A percentile compares a stretch with the other conserved stretches of the same genome.
Evolutionary conservation across 2,797 vertebrate genomes (phyloP).

Genomic region (Acridotheres tristis): DNA sequence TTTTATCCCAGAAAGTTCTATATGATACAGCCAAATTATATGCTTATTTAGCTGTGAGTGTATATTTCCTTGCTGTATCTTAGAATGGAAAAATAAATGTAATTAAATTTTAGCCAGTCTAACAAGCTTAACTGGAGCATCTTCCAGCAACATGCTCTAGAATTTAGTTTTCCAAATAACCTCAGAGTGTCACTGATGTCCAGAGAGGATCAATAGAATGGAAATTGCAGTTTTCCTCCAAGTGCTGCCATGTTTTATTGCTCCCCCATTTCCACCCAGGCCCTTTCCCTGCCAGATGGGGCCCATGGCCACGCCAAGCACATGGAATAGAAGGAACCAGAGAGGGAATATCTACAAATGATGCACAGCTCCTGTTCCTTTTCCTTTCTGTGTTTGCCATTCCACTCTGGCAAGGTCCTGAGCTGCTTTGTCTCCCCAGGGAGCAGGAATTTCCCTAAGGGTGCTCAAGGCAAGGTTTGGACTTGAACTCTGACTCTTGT

Average conservation of each 20-base stretch:
- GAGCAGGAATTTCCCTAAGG: not conserved
- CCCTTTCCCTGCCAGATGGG: constrained; percentile 8
- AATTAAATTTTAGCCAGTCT: constrained; percentile 59
- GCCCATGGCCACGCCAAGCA: constrained; percentile 48
- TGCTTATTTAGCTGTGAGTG: not conserved
- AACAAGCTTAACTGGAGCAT: constrained; percentile 66
- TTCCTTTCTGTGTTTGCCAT: not conserved
- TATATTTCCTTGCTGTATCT: not conserved
- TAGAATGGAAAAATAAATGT: not conserved
- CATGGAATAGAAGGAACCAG: not conserved
- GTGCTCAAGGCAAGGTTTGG: not conserved
- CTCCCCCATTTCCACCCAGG: constrained; percentile 17
- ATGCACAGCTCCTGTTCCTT: not conserved
- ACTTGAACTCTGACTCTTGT: not conserved
- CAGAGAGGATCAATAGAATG: constrained; percentile 74
- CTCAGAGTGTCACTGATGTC: constrained; percentile 68
- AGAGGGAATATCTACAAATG: not conserved
- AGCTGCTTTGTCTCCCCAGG: not conserved
- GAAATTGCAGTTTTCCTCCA: constrained; percentile 75
- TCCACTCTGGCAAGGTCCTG: not conserved
- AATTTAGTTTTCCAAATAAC: constrained; percentile 78
- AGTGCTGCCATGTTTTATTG: constrained; percentile 71
- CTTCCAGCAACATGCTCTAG: constrained; percentile 47
- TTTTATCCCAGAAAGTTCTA: not conserved
- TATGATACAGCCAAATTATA: not conserved